Conservation (phyloP, 2,113 vertebrate species). For the Cyanoderma ruficeps region DNA sequence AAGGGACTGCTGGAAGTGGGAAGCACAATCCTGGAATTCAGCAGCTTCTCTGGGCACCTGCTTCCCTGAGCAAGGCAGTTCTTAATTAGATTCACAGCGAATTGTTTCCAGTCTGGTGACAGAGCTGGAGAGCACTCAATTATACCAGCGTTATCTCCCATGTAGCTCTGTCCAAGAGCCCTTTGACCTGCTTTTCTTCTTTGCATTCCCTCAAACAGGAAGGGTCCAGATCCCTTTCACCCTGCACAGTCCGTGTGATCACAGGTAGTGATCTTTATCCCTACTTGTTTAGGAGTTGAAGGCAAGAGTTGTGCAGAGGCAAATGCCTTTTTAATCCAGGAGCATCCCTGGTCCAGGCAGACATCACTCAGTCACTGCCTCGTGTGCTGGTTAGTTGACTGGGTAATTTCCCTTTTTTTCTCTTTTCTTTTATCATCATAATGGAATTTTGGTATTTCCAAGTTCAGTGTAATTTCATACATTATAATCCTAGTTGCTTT, state of each 20-base stretch:
- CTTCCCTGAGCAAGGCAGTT: neutral
- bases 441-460: neutral
- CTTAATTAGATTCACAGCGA: neutral
- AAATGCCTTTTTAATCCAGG: neutral
- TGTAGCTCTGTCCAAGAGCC: neutral
- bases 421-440: neutral
- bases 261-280: neutral
- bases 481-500: neutral
- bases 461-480: neutral
- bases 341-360: neutral
- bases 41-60: neutral
- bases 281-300: neutral
- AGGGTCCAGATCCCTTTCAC: neutral
- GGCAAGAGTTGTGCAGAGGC: neutral
- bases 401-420: neutral
- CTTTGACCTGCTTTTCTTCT: slow-evolving; percentile 1
- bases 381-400: neutral
- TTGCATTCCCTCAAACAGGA: neutral
- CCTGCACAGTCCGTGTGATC: neutral
- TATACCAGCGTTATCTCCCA: neutral
- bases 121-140: neutral
- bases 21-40: neutral
- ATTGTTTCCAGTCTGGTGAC: neutral
- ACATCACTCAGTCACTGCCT: neutral
- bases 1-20: neutral